Conservation (phyloP, 2,888 invertebrate genomes). For the Ctena decussata region DNA sequence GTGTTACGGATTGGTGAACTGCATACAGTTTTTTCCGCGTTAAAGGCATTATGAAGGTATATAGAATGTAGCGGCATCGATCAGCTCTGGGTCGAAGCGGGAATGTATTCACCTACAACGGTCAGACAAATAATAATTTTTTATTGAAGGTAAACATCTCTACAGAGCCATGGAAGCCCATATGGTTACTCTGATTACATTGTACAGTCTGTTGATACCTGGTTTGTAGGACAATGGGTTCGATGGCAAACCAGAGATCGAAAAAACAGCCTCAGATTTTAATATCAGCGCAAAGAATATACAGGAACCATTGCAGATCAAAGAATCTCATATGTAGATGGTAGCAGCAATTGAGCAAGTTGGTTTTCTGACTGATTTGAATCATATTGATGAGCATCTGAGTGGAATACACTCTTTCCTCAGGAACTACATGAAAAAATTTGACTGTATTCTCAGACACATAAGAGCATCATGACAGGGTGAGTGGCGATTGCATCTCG, state of each 20-base stretch:
- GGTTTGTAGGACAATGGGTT: neutral
- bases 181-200: slow-evolving; percentile 3
- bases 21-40: neutral
- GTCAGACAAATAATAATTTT: slow-evolving; percentile 5
- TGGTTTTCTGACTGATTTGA: neutral
- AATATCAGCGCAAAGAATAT: neutral
- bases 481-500: neutral
- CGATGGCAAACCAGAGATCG: neutral
- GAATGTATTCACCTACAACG: slow-evolving; percentile 2
- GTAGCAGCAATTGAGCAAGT: neutral
- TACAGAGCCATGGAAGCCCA: neutral
- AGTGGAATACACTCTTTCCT: neutral
- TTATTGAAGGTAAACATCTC: slow-evolving; percentile 1
- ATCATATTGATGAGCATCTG: neutral
- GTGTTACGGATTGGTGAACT: neutral
- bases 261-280: neutral
- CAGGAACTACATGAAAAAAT: neutral
- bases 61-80: slow-evolving; percentile 10
- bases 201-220: slow-evolving; percentile 3
- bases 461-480: neutral
- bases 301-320: neutral
- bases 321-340: neutral
- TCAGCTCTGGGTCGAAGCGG: slow-evolving; percentile 13
- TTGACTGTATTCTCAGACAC: slow-evolving; percentile 7
- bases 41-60: neutral